Evolutionary conservation across 2,797 vertebrate species (phyloP).

Genomic region (Enteromius trimaculatus): DNA sequence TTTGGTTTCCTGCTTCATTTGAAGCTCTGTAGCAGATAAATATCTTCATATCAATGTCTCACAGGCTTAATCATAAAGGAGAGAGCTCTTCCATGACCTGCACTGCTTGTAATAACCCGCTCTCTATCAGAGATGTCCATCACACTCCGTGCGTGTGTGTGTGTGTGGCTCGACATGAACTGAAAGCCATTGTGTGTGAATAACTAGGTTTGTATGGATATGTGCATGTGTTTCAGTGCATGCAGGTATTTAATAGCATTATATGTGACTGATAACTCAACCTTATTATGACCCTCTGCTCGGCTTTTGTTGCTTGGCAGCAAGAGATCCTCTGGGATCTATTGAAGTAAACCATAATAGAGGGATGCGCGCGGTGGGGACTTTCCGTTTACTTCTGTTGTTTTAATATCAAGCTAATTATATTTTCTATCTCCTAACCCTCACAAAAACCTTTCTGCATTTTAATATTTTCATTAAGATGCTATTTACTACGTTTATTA

Average conservation of each 20-base stretch:
- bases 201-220: constrained; percentile 23
- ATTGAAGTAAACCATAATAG: constrained; percentile 20
- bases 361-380: not conserved
- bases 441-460: constrained; percentile 12
- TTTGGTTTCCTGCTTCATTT: constrained; percentile 26
- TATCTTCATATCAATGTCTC: constrained; percentile 30
- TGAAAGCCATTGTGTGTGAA: constrained; percentile 26
- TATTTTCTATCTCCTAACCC: constrained; percentile 12
- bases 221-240: not conserved
- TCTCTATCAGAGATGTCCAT: constrained; percentile 29
- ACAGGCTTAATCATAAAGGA: constrained; percentile 14
- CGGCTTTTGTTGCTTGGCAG: constrained; percentile 38
- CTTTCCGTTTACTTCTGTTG: constrained; percentile 13
- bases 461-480: constrained; percentile 21
- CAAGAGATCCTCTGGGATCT: constrained; percentile 28
- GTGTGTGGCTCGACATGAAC: not conserved
- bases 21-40: constrained; percentile 10
- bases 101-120: constrained; percentile 17
- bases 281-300: constrained; percentile 24
- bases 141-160: not conserved
- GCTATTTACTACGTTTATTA: constrained; percentile 26
- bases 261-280: constrained; percentile 19
- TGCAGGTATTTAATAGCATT: constrained; percentile 33
- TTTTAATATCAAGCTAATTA: constrained; percentile 28
- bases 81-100: constrained; percentile 4